Conservation (phyloP, 2,888 invertebrate genomes). For the Amiota communis region DNA sequence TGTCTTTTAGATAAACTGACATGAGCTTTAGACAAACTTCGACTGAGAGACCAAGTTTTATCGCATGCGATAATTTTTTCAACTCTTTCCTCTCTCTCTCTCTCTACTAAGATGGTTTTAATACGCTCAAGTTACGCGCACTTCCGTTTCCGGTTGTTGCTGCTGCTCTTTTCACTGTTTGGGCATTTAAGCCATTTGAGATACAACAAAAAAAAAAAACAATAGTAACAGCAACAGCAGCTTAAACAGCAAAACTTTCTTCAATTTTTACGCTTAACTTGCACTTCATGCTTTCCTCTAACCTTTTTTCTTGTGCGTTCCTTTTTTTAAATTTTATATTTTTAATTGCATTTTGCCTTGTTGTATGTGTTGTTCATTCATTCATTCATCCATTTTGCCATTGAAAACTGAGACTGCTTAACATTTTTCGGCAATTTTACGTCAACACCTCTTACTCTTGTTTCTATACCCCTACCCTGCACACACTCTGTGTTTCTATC, state of each 20-base stretch:
- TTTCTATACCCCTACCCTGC: neutral
- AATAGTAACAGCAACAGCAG: neutral
- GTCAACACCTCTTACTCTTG: neutral
- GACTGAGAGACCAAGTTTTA: slow-evolving; percentile 6
- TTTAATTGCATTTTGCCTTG: slow-evolving; percentile 8
- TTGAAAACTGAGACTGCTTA: slow-evolving; percentile 29
- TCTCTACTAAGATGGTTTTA: slow-evolving; percentile 4
- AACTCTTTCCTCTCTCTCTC: neutral
- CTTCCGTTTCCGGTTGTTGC: slow-evolving; percentile 12
- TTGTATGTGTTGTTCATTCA: neutral
- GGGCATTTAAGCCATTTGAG: slow-evolving; percentile 39
- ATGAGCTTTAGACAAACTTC: slow-evolving; percentile 12
- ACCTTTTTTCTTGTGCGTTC: neutral
- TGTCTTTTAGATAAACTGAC: slow-evolving; percentile 13
- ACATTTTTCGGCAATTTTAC: slow-evolving; percentile 25
- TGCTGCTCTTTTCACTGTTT: neutral
- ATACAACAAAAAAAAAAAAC: slow-evolving; percentile 43
- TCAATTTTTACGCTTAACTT: slow-evolving; percentile 48
- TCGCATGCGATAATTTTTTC: neutral
- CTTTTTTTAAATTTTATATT: slow-evolving; percentile 20
- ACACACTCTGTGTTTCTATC: too few relatives aligned
- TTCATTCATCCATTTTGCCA: neutral
- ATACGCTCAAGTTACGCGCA: slow-evolving; percentile 17
- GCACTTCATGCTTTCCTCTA: slow-evolving; percentile 32
- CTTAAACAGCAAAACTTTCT: neutral